Evolutionary conservation across 2,888 invertebrate species (phyloP).

Genomic region (Halictus quadricinctus): DNA sequence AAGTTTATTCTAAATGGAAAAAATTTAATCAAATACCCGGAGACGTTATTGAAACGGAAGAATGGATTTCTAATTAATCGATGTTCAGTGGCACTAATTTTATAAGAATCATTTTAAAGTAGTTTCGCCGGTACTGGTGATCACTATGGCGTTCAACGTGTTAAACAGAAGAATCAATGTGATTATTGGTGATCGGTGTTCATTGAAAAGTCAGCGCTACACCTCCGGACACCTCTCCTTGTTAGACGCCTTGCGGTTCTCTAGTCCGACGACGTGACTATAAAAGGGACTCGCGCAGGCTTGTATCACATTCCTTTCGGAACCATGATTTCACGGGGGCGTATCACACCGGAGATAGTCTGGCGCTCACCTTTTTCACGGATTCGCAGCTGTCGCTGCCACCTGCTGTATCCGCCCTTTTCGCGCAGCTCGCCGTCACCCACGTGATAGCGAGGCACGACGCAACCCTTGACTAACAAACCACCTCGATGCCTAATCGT

Average conservation of each 20-base stretch:
- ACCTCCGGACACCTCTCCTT: not conserved
- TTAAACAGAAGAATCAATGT: not conserved
- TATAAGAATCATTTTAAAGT: too few relatives aligned
- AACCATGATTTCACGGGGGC: slow-evolving; percentile 64
- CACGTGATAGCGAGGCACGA: slow-evolving; percentile 65
- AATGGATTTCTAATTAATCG: too few relatives aligned
- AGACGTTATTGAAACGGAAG: too few relatives aligned
- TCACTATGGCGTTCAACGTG: not conserved
- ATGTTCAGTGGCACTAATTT: too few relatives aligned
- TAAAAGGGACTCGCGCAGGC: slow-evolving; percentile 21
- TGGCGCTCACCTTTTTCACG: slow-evolving; percentile 69
- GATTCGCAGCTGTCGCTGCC: slow-evolving; percentile 75
- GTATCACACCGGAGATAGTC: slow-evolving; percentile 69
- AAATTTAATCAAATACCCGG: too few relatives aligned
- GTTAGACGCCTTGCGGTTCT: slow-evolving; percentile 1
- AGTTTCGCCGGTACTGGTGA: too few relatives aligned
- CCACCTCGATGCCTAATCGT: not conserved
- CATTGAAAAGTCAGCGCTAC: not conserved
- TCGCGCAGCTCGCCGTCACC: slow-evolving; percentile 74
- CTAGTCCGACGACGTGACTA: slow-evolving; percentile 18
- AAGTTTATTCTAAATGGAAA: too few relatives aligned
- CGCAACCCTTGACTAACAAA: slow-evolving; percentile 31
- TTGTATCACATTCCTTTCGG: slow-evolving; percentile 24
- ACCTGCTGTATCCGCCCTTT: slow-evolving; percentile 77
- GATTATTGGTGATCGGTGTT: not conserved